phyloP scores from a whole-genome alignment of 2,113 vertebrate genomes.

The Eclectus roratus region DNA sequence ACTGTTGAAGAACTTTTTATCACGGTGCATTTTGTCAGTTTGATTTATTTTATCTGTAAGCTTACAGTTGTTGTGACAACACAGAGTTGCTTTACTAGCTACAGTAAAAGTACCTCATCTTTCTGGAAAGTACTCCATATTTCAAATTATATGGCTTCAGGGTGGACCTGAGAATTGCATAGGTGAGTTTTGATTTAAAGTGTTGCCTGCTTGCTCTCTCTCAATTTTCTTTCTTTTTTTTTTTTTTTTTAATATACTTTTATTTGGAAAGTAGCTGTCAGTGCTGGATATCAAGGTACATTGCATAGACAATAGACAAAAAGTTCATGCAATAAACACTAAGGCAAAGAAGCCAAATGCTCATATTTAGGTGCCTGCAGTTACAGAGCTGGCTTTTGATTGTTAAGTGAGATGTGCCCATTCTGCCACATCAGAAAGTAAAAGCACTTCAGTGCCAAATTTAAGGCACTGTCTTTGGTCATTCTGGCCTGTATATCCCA shows the following conservation, averaged over 20 bases:
- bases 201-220: neutral
- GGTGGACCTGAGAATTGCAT: neutral
- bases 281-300: neutral
- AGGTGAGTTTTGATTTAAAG: neutral
- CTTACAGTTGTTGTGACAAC: slow-evolving; percentile 43
- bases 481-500: neutral
- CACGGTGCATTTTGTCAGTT: slow-evolving; percentile 30
- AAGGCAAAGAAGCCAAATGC: neutral
- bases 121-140: neutral
- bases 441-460: neutral
- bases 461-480: neutral
- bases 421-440: neutral
- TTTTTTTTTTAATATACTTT: neutral
- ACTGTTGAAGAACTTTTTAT: slow-evolving; percentile 26
- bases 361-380: neutral
- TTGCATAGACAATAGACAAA: neutral
- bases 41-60: slow-evolving; percentile 54
- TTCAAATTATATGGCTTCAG: slow-evolving; percentile 2
- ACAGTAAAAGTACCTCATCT: slow-evolving; percentile 16
- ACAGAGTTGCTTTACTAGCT: neutral
- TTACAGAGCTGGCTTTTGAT: neutral
- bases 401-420: neutral
- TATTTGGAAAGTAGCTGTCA: neutral
- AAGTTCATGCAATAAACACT: neutral
- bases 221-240: neutral